These are phyloP conservation scores for Vanessa atalanta DNA, from an alignment of 1,140 invertebrate genomes.

Conservation along the genomic window DNA sequence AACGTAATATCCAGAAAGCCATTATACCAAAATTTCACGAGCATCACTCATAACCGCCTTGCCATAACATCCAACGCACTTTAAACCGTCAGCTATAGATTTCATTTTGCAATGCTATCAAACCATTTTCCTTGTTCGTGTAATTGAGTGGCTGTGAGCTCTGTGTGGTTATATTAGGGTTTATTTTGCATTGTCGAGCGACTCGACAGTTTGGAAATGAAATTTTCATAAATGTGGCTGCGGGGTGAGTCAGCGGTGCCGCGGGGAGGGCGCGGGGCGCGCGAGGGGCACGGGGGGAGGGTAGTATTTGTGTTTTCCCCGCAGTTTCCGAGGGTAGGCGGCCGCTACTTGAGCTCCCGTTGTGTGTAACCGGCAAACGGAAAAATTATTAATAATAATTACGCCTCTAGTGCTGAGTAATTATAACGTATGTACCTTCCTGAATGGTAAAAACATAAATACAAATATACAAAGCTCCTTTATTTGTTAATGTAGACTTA, in stretches of 20 bases:
- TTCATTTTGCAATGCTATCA: slow-evolving; percentile 52
- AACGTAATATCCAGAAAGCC: slow-evolving; percentile 74
- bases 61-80: slow-evolving; percentile 38
- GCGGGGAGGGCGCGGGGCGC: slow-evolving; percentile 27
- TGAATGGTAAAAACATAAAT: slow-evolving; percentile 22
- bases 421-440: slow-evolving; percentile 50
- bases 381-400: slow-evolving; percentile 76
- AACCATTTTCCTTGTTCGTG: slow-evolving; percentile 51
- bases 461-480: slow-evolving; percentile 7
- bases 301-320: slow-evolving; percentile 66
- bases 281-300: slow-evolving; percentile 30
- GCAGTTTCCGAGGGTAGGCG: slow-evolving; percentile 64
- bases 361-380: slow-evolving; percentile 57
- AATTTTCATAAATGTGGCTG: slow-evolving; percentile 74
- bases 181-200: slow-evolving; percentile 61
- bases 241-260: slow-evolving; percentile 32
- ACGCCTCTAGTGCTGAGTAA: slow-evolving; percentile 56
- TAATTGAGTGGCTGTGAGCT: slow-evolving; percentile 63
- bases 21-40: slow-evolving; percentile 72
- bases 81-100: slow-evolving; percentile 51
- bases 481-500: slow-evolving; percentile 14
- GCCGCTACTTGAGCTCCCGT: slow-evolving; percentile 56
- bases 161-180: slow-evolving; percentile 61
- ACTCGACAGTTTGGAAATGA: slow-evolving; percentile 61
- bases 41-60: slow-evolving; percentile 57